Percentiles rank a stretch among this genome's conserved stretches.
These are phyloP conservation scores for Helicoverpa armigera DNA, from an alignment of 1,140 invertebrate genomes.

Conservation along the genomic window DNA sequence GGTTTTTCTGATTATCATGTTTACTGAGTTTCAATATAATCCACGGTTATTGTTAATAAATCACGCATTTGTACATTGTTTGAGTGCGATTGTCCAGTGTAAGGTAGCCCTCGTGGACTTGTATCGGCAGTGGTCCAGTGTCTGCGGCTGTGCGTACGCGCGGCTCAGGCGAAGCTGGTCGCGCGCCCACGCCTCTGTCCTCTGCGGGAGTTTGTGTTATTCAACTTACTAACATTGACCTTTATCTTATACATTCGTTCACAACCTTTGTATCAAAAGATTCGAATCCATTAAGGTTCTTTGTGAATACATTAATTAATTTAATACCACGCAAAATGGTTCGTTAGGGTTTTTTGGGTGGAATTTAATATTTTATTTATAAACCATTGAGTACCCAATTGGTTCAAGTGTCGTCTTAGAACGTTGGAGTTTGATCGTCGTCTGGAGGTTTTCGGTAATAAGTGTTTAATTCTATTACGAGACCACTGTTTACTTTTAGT, in stretches of 20 bases:
- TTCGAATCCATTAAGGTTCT: background rate
- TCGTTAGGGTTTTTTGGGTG: background rate
- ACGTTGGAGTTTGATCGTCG: background rate
- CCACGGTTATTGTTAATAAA: background rate
- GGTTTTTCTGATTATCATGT: conserved; percentile 16
- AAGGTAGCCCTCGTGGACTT: background rate
- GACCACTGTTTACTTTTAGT: too few relatives aligned
- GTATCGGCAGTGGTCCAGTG: background rate
- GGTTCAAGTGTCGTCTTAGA: background rate
- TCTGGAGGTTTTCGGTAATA: background rate
- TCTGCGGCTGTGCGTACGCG: too few relatives aligned
- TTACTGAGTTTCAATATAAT: conserved; percentile 15
- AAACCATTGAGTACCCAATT: background rate
- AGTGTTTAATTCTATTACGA: too few relatives aligned
- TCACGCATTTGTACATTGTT: conserved; percentile 4
- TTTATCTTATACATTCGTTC: background rate
- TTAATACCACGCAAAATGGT: background rate
- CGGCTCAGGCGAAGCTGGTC: background rate
- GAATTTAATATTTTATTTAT: background rate
- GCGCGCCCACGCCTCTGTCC: background rate
- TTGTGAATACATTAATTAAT: background rate
- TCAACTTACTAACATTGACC: conserved; percentile 35
- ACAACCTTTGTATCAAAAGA: conserved; percentile 7
- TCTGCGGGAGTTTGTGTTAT: background rate
- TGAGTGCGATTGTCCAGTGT: background rate